phyloP scores from a whole-genome alignment of 2,797 vertebrate genomes.

The Gadopsis bispinosus region DNA sequence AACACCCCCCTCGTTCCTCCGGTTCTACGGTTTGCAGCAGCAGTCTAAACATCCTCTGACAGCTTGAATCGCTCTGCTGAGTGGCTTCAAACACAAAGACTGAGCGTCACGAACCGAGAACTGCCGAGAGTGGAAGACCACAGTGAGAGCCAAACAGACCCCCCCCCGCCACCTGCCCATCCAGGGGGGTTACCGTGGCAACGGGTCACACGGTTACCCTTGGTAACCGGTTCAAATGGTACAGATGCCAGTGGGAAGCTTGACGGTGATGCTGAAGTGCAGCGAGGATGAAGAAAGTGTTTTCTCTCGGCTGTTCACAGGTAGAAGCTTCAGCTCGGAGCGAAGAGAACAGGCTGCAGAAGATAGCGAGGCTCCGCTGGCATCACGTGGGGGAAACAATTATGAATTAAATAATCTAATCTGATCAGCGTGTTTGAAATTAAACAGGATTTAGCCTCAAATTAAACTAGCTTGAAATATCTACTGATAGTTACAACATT shows the following conservation, averaged over 20 bases:
- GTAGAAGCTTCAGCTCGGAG: background rate
- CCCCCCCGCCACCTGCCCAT: constrained; percentile 20
- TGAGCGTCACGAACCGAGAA: background rate
- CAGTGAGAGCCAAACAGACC: constrained; percentile 1
- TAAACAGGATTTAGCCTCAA: background rate
- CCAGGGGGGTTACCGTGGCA: constrained; percentile 74
- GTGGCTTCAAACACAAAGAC: background rate
- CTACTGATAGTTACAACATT: too few species aligned
- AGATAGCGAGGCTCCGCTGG: background rate
- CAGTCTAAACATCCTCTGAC: background rate
- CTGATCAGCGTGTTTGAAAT: background rate
- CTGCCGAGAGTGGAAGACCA: background rate
- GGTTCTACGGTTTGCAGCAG: background rate
- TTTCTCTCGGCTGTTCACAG: background rate
- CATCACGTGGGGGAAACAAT: background rate
- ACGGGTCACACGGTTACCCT: constrained; percentile 68
- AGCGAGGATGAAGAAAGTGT: background rate
- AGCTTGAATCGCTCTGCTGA: background rate
- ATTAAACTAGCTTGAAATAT: background rate
- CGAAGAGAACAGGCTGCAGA: background rate
- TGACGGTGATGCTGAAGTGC: background rate
- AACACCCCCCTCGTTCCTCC: background rate
- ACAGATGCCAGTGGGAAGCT: constrained; percentile 54
- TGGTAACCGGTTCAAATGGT: constrained; percentile 52
- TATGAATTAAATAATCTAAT: background rate